Conservation (phyloP, 2,797 vertebrate species). For the Siniperca scherzeri region DNA sequence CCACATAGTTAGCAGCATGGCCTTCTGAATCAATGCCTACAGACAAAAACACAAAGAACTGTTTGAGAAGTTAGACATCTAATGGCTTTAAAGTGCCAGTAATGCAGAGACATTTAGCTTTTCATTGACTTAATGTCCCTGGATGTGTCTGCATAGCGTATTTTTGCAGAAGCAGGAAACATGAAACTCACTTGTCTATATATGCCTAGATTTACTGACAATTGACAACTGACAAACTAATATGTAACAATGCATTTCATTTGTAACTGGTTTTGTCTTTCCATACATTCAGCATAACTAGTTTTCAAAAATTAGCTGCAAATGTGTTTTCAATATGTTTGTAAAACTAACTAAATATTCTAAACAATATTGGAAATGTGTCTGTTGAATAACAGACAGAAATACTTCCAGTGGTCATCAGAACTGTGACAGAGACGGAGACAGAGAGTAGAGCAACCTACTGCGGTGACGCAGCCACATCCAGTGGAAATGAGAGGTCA, state of each 20-base stretch:
- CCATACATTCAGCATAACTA: not conserved
- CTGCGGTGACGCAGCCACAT: not conserved
- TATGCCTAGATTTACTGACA: not conserved
- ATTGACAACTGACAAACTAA: not conserved
- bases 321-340: not conserved
- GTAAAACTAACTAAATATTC: not conserved
- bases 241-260: not conserved
- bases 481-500: not conserved
- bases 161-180: not conserved
- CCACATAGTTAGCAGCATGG: conserved; percentile 97
- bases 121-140: not conserved
- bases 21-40: conserved; percentile 96
- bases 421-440: not conserved
- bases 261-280: not conserved
- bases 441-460: not conserved
- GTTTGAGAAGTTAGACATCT: not conserved
- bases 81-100: not conserved
- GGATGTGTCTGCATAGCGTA: not conserved
- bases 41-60: conserved; percentile 2
- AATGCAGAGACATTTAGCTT: not conserved
- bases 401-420: not conserved
- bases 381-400: not conserved
- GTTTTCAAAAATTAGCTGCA: not conserved
- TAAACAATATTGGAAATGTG: not conserved
- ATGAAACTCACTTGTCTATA: not conserved